Evolutionary conservation across 2,113 vertebrate species (phyloP).

Genomic region (Zingel zingel): DNA sequence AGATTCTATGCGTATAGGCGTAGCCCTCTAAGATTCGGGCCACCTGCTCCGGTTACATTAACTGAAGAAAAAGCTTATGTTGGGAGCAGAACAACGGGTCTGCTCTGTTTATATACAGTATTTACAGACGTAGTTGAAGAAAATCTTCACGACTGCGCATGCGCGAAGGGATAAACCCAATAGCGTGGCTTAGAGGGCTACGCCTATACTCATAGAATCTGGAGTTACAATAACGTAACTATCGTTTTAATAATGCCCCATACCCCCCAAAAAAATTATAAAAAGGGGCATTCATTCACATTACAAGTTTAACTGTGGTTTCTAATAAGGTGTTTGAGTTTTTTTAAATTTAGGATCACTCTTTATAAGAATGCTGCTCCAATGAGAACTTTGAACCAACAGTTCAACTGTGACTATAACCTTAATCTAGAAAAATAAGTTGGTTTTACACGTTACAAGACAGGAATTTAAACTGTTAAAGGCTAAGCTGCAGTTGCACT

Average conservation of each 20-base stretch:
- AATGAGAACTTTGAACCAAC: background rate
- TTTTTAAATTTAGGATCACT: background rate
- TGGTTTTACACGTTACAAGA: background rate
- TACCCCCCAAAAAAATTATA: background rate
- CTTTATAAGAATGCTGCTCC: background rate
- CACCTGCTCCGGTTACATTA: no score
- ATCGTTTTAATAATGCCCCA: background rate
- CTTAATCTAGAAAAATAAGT: background rate
- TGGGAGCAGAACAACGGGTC: no score
- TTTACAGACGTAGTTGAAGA: no score
- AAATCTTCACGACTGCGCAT: no score
- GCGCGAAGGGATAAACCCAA: no score
- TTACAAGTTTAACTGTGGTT: background rate
- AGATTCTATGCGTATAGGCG: no score
- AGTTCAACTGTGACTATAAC: background rate
- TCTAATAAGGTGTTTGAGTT: background rate
- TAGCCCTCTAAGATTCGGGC: no score
- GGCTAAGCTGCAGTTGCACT: conserved; percentile 17
- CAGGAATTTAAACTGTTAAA: conserved; percentile 21
- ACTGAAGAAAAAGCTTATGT: no score
- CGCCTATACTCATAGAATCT: no score
- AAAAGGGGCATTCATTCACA: background rate
- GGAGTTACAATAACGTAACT: no score
- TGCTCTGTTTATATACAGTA: no score
- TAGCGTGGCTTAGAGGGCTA: no score